Base-by-base conservation (phyloP, 2,888 invertebrate genomes). In the Sinodicranocentrus sp. region DNA sequence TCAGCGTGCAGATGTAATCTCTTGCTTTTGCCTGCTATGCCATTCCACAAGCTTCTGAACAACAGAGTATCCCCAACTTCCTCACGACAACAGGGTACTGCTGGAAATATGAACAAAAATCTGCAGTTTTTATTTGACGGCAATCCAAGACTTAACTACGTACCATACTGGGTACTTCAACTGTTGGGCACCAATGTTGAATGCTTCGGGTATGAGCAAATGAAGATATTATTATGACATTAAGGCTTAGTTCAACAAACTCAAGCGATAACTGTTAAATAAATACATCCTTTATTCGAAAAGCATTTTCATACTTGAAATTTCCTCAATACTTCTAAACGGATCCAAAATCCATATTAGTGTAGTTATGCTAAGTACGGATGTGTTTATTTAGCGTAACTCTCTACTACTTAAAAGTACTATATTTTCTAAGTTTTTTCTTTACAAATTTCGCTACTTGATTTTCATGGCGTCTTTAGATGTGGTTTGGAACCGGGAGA, bases 1-100 rank as follows among this genome's bases (percentile, higher is more conserved):
- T 88, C 88, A 6, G 87, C 85, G 1, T 88, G 88, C 33, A 75
- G 85, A 54, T 88, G 88, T 59, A 80, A 88, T 68, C 82, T 89
- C 3, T 59, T 82, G 10, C 79, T 84, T 61, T 59, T 89, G 13
- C 89, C 88, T 15, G 68, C 70, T 28, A 33, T 86, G 0, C 88
- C 88, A 17, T 88, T 89, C 59, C 63, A 73, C 48, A 63, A 70
- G 3, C 61, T 86, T 19, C 39, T 65, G 5, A 48, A 28, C 26
- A 23, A 26, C 13, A 23, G 15, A n/a, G 44, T 57, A 1, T 33
- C 52, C n/a, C 52, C 70, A 21, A 57, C 43, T 44, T 67, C 70
- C 26, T 52, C 39, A 43, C 83, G 59, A 59, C 13, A 26, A 5
- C 44, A 71, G 15, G 21, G 39, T 5, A 54, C 43, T 25, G n/a